A percentile compares a stretch with the other conserved stretches of the same genome.
phyloP scores from a whole-genome alignment of 2,113 vertebrate genomes.

The Brachionichthys hirsutus region DNA sequence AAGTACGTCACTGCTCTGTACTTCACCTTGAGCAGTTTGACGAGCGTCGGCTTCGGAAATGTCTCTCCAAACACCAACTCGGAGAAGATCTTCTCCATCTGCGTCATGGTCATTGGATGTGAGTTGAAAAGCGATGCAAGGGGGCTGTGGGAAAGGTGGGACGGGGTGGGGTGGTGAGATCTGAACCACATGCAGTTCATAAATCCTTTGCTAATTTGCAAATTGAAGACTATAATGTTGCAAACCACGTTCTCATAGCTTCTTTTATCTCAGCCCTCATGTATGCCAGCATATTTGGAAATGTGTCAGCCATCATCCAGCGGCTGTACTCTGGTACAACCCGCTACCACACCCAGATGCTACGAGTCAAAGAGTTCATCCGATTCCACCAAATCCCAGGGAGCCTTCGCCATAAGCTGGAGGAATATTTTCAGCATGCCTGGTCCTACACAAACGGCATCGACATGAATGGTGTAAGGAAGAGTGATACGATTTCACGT shows the following conservation, averaged over 20 bases:
- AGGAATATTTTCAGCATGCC: slow-evolving; percentile 96
- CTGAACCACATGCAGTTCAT: too few species aligned
- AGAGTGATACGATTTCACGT: not conserved
- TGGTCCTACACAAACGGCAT: slow-evolving; percentile 98
- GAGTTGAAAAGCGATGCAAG: slow-evolving; percentile 71
- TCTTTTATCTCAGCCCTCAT: slow-evolving; percentile 85
- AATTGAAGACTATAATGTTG: not conserved
- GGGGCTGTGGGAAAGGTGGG: not conserved
- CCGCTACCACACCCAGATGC: slow-evolving; percentile 96
- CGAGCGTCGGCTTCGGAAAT: slow-evolving; percentile 95
- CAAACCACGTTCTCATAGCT: not conserved
- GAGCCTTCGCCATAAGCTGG: slow-evolving; percentile 88
- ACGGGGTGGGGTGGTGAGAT: too few species aligned
- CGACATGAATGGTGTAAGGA: slow-evolving; percentile 94
- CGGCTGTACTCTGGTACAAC: slow-evolving; percentile 91
- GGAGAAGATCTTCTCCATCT: slow-evolving; percentile 99
- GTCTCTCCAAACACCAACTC: slow-evolving; percentile 98
- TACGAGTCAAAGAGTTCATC: slow-evolving; percentile 95
- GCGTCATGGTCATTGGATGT: slow-evolving; percentile 99
- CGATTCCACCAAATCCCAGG: slow-evolving; percentile 97
- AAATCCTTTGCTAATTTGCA: too few species aligned
- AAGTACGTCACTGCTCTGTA: slow-evolving; percentile 97
- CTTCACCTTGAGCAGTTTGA: slow-evolving; percentile 98
- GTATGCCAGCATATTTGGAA: slow-evolving; percentile 98
- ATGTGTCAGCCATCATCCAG: slow-evolving; percentile 97